These are phyloP conservation scores for Aplysia californica DNA, from an alignment of 1,140 invertebrate species.

Conservation along the genomic window DNA sequence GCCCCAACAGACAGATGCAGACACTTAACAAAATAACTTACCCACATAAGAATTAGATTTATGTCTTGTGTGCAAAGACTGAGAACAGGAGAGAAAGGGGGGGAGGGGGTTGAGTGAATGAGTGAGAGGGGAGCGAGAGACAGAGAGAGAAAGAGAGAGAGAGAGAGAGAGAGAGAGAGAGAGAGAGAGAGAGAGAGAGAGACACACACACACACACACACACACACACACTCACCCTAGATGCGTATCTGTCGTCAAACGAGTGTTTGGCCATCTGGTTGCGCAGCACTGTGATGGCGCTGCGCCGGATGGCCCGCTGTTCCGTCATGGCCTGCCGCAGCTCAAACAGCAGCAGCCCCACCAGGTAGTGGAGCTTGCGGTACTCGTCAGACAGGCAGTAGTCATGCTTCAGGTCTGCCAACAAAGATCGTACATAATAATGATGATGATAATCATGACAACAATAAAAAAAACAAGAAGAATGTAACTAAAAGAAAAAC, in stretches of 20 bases:
- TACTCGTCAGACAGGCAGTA: conserved; percentile 82
- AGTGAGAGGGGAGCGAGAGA: too few species aligned
- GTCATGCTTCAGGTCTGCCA: conserved; percentile 69
- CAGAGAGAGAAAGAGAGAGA: too few species aligned
- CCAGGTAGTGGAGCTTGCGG: conserved; percentile 89
- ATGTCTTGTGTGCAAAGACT: too few species aligned
- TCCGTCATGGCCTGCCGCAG: conserved; percentile 85
- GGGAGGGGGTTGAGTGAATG: too few species aligned
- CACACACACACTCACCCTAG: conserved; percentile 68
- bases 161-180: too few species aligned
- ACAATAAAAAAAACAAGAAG: conserved; percentile 4
- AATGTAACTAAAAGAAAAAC: too few species aligned
- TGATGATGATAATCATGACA: neutral
- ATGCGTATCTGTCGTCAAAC: conserved; percentile 87
- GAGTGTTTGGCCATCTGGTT: conserved; percentile 94
- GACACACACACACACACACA: too few species aligned
- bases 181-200: too few species aligned
- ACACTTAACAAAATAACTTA: too few species aligned
- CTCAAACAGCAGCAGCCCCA: conserved; percentile 80
- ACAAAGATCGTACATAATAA: neutral
- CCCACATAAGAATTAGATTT: too few species aligned
- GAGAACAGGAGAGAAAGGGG: too few species aligned
- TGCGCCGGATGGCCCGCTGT: conserved; percentile 82
- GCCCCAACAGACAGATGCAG: too few species aligned
- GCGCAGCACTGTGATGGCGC: conserved; percentile 82